Evolutionary conservation across 2,113 vertebrate species (phyloP).

Genomic region (Tamias sibiricus): DNA sequence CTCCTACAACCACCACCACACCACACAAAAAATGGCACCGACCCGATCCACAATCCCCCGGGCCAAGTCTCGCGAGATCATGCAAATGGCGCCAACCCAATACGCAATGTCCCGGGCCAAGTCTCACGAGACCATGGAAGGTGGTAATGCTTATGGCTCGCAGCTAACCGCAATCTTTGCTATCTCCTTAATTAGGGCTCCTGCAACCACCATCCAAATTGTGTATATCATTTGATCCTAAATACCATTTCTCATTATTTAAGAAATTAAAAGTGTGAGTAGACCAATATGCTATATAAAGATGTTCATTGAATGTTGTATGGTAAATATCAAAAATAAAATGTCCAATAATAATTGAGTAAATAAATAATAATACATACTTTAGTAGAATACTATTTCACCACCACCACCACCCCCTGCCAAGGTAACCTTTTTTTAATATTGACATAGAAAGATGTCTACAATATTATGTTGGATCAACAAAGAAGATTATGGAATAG

Average conservation of each 20-base stretch:
- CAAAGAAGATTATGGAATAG: neutral
- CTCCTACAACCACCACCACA: too few species aligned
- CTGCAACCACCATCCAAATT: slow-evolving; percentile 40
- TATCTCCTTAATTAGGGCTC: too few species aligned
- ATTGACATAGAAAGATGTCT: neutral
- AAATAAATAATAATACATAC: neutral
- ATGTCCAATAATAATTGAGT: neutral
- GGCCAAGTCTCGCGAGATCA: too few species aligned
- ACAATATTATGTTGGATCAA: slow-evolving; percentile 4
- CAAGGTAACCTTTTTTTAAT: neutral
- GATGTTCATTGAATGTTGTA: neutral
- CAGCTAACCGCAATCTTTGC: too few species aligned
- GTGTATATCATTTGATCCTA: neutral
- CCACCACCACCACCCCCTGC: neutral
- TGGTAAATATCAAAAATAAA: slow-evolving; percentile 8
- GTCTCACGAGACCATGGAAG: too few species aligned
- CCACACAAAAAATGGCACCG: too few species aligned
- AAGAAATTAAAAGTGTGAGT: neutral
- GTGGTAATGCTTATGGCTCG: too few species aligned
- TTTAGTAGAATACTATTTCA: neutral
- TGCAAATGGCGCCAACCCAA: too few species aligned
- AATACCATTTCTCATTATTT: neutral
- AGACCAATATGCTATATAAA: neutral
- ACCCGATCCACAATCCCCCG: too few species aligned
- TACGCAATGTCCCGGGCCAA: too few species aligned